Percentiles rank a stretch among this genome's conserved stretches.
Conservation (phyloP, 2,113 vertebrate genomes). For the Odocoileus virginianus region DNA sequence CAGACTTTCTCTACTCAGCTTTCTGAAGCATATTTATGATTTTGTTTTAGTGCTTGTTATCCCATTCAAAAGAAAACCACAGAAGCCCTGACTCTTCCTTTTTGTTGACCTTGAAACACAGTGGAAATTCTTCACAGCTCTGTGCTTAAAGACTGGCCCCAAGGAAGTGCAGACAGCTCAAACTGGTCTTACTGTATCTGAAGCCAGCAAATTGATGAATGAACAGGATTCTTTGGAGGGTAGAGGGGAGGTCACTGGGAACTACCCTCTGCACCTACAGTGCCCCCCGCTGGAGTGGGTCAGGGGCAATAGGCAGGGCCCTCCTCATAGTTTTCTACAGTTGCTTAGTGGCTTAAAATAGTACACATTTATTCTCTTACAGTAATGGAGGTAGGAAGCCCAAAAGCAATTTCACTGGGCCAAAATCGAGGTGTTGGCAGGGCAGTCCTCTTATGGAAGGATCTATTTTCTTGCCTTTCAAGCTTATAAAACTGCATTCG, state of each 20-base stretch:
- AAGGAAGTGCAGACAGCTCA: background rate
- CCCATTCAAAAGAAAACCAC: background rate
- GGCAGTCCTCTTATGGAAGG: background rate
- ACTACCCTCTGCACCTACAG: background rate
- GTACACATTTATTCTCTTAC: background rate
- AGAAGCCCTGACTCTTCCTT: slow-evolving; percentile 58
- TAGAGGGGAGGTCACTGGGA: background rate
- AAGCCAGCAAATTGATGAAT: background rate
- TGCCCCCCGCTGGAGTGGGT: background rate
- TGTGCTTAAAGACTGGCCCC: background rate
- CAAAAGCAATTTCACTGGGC: background rate
- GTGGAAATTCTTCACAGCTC: slow-evolving; percentile 11
- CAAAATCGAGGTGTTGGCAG: background rate
- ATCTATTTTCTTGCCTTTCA: background rate
- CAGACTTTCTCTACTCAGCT: slow-evolving; percentile 10
- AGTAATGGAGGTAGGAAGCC: background rate
- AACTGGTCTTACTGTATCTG: background rate
- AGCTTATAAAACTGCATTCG: background rate
- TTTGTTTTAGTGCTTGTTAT: slow-evolving; percentile 54
- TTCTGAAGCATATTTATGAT: slow-evolving; percentile 53
- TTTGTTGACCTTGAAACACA: slow-evolving; percentile 43
- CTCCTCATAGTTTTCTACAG: background rate
- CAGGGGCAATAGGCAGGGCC: background rate
- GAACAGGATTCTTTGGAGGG: background rate
- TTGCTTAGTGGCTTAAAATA: background rate